These are phyloP conservation scores for Rhadina sibilatrix DNA, from an alignment of 2,113 vertebrate species.

Conservation along the genomic window DNA sequence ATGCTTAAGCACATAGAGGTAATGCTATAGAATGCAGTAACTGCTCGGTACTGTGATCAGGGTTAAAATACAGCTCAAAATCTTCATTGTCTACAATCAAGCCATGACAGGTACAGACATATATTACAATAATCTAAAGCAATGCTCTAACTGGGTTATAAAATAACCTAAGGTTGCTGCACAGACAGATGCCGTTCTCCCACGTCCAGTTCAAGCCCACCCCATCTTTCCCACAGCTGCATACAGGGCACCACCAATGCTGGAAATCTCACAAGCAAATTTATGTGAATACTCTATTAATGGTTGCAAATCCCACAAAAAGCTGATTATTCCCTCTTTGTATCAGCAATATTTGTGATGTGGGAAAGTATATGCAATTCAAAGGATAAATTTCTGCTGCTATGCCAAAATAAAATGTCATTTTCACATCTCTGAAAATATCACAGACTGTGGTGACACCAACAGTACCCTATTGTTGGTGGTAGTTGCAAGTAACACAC, in stretches of 20 bases:
- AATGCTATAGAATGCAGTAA: neutral
- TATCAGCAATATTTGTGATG: neutral
- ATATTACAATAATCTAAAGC: neutral
- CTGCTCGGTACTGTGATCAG: neutral
- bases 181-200: neutral
- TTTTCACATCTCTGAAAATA: slow-evolving; percentile 21
- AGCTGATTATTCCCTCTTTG: neutral
- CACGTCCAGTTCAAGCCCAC: neutral
- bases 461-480: slow-evolving; percentile 31
- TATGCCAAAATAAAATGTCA: slow-evolving; percentile 1
- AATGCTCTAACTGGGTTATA: neutral
- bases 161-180: neutral
- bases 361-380: slow-evolving; percentile 11
- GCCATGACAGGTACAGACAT: neutral
- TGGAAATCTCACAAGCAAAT: neutral
- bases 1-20: neutral
- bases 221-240: neutral
- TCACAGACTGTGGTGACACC: neutral
- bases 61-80: neutral
- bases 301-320: neutral
- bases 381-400: neutral
- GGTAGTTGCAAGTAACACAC: neutral
- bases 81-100: neutral
- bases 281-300: neutral
- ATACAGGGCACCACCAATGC: neutral